Evolutionary conservation across 2,888 invertebrate genomes (phyloP).

Genomic region (Clostera curtula): DNA sequence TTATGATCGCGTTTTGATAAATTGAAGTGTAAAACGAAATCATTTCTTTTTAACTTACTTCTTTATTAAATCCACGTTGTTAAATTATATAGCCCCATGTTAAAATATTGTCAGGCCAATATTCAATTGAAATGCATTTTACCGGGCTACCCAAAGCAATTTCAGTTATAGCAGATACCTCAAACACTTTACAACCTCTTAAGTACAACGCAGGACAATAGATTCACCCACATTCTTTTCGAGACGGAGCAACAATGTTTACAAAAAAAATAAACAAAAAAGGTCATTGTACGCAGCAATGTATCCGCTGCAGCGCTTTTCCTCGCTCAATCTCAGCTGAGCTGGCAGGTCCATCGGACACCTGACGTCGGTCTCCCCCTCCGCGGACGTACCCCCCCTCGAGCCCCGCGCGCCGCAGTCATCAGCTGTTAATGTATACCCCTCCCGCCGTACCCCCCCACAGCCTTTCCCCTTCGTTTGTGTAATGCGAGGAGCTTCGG

Average conservation of each 20-base stretch:
- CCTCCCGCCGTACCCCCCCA: conserved; percentile 43
- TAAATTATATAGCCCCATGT: too few species aligned
- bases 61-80: too few species aligned
- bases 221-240: conserved; percentile 9
- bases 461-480: conserved; percentile 75
- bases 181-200: conserved; percentile 10
- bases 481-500: conserved; percentile 67
- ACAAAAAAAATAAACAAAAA: conserved; percentile 64
- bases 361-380: conserved; percentile 55
- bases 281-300: conserved; percentile 54
- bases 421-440: conserved; percentile 70
- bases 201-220: conserved; percentile 12
- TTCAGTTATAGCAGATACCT: too few species aligned
- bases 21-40: too few species aligned
- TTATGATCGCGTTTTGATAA: too few species aligned
- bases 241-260: conserved; percentile 30
- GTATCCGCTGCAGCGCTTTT: conserved; percentile 58
- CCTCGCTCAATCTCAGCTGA: conserved; percentile 41
- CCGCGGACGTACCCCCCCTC: conserved; percentile 17
- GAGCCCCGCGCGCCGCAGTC: conserved; percentile 39
- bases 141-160: too few species aligned
- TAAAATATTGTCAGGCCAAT: too few species aligned
- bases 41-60: too few species aligned
- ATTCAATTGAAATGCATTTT: too few species aligned
- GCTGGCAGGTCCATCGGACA: conserved; percentile 46